Evolutionary conservation across 2,888 invertebrate genomes (phyloP).

Genomic region (Anodontia alba): DNA sequence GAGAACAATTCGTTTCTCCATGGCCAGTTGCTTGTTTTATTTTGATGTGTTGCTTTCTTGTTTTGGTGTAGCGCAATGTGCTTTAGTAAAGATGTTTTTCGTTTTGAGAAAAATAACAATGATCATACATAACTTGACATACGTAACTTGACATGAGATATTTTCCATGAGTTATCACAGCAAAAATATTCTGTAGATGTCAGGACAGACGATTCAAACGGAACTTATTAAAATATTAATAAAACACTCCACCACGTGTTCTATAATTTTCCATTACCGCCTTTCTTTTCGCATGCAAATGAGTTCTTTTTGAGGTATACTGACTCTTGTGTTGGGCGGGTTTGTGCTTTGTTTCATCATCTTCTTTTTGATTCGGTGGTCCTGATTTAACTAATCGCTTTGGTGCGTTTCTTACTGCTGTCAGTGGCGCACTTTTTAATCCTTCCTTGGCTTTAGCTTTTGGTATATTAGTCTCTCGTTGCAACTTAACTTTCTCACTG

Average conservation of each 20-base stretch:
- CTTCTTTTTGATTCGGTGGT: background rate
- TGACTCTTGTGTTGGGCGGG: background rate
- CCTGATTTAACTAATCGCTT: background rate
- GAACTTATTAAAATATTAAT: background rate
- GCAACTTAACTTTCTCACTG: background rate
- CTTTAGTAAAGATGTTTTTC: no score
- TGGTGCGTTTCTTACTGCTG: background rate
- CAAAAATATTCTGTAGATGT: no score
- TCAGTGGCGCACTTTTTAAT: background rate
- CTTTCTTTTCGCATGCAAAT: background rate
- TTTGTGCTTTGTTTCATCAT: background rate
- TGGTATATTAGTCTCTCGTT: background rate
- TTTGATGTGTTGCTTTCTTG: no score
- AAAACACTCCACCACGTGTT: background rate
- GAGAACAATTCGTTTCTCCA: no score
- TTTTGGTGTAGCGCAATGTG: no score
- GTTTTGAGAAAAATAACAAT: no score
- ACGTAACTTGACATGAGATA: no score
- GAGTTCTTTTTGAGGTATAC: background rate
- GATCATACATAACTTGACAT: no score
- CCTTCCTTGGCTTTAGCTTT: background rate
- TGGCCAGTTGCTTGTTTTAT: no score
- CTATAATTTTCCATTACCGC: background rate
- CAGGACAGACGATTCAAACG: no score
- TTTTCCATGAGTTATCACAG: no score